Percentiles rank a stretch among this genome's conserved stretches.
Conservation (phyloP, 2,888 invertebrate genomes). For the Lutraria lutraria region DNA sequence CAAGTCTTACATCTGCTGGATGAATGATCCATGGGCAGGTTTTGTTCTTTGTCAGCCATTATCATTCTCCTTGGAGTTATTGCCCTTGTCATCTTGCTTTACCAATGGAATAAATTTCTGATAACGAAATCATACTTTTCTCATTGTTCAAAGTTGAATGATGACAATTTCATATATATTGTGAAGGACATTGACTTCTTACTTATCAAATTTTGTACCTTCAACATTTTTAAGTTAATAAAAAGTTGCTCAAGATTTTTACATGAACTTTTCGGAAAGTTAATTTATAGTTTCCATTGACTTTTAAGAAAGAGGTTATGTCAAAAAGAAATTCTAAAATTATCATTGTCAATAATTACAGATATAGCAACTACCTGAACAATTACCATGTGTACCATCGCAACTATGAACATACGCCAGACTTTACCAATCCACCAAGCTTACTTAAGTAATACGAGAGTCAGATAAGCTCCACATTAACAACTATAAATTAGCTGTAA, state of each 20-base stretch:
- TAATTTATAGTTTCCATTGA: no score
- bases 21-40: slow-evolving; percentile 93
- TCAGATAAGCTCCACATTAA: slow-evolving; percentile 89
- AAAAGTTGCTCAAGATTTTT: no score
- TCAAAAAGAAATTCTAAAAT: neutral
- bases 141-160: no score
- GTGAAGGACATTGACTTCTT: no score
- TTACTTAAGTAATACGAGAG: slow-evolving; percentile 97
- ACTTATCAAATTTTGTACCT: no score
- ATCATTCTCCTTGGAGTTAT: slow-evolving; percentile 94
- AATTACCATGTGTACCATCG: slow-evolving; percentile 77
- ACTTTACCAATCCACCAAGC: slow-evolving; percentile 90
- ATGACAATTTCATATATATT: no score
- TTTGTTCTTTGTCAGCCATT: slow-evolving; percentile 94
- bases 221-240: no score
- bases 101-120: slow-evolving; percentile 91
- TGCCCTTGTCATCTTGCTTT: slow-evolving; percentile 96
- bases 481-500: neutral
- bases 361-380: slow-evolving; percentile 77
- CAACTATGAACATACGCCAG: slow-evolving; percentile 88
- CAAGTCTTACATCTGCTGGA: slow-evolving; percentile 81
- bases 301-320: no score
- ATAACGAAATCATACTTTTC: neutral
- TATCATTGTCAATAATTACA: slow-evolving; percentile 47
- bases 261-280: no score